These are phyloP conservation scores for Dynastes maya DNA, from an alignment of 2,888 invertebrate genomes.

Conservation along the genomic window DNA sequence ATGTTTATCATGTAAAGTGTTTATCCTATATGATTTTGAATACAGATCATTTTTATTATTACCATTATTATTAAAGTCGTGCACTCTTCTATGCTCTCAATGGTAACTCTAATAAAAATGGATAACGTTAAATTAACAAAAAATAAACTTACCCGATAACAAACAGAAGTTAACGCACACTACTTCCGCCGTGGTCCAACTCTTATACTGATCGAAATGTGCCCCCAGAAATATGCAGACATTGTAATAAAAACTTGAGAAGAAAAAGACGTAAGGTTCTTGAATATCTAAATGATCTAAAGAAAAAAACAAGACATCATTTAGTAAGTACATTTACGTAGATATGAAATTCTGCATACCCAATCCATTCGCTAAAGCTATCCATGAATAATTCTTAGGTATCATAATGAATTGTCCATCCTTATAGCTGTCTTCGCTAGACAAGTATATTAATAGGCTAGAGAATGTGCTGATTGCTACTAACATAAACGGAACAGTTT, in stretches of 20 bases:
- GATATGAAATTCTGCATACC: background rate
- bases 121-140: no score
- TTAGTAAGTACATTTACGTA: background rate
- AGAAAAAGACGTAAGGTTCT: slow-evolving; percentile 31
- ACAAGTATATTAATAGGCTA: slow-evolving; percentile 38
- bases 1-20: no score
- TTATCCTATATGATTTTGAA: no score
- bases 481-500: slow-evolving; percentile 40
- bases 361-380: background rate
- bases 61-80: no score
- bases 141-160: slow-evolving; percentile 49
- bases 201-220: slow-evolving; percentile 52
- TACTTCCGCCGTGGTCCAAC: slow-evolving; percentile 50
- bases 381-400: slow-evolving; percentile 32
- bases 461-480: slow-evolving; percentile 24
- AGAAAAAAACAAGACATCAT: background rate
- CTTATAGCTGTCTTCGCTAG: background rate
- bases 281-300: slow-evolving; percentile 33
- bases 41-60: no score
- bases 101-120: no score
- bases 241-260: slow-evolving; percentile 33
- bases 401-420: slow-evolving; percentile 8
- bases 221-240: slow-evolving; percentile 32
- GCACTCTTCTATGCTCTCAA: no score
- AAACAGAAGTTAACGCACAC: slow-evolving; percentile 50